Conservation (phyloP, 2,113 vertebrate genomes). For the Ahaetulla prasina region DNA sequence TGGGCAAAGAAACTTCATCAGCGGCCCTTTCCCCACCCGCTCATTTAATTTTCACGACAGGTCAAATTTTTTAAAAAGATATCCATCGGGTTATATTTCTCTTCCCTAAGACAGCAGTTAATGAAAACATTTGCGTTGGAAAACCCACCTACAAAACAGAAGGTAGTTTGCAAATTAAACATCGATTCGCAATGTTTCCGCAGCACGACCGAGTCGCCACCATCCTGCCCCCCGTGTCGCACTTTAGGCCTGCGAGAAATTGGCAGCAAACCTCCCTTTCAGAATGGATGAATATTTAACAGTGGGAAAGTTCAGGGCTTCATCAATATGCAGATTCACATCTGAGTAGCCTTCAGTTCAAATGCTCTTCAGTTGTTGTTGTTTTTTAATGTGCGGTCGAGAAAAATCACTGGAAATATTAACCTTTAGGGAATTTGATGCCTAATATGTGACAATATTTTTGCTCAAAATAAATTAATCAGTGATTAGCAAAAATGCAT, state of each 20-base stretch:
- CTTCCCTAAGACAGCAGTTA: not conserved
- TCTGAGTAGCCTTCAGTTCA: not conserved
- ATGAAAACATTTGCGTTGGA: accelerated
- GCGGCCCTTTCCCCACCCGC: not conserved
- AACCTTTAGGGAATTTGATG: not conserved
- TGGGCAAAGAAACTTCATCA: not conserved
- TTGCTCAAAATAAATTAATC: slow-evolving; percentile 4
- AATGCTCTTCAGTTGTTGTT: not conserved
- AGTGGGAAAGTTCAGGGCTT: not conserved
- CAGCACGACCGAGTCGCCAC: not conserved
- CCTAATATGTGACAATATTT: slow-evolving; percentile 2
- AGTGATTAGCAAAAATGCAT: not conserved
- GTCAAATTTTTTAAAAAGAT: not conserved
- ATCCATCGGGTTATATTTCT: not conserved
- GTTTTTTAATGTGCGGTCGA: not conserved
- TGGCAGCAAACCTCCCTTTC: not conserved
- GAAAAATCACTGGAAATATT: not conserved
- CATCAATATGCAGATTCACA: not conserved
- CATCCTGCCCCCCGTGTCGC: not conserved
- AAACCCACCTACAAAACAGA: not conserved
- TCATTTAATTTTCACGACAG: not conserved
- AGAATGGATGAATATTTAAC: not conserved
- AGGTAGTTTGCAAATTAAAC: not conserved
- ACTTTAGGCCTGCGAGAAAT: not conserved
- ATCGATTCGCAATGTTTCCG: not conserved